These are phyloP conservation scores for Epirrhoe alternata DNA, from an alignment of 2,888 invertebrate species.

Conservation along the genomic window DNA sequence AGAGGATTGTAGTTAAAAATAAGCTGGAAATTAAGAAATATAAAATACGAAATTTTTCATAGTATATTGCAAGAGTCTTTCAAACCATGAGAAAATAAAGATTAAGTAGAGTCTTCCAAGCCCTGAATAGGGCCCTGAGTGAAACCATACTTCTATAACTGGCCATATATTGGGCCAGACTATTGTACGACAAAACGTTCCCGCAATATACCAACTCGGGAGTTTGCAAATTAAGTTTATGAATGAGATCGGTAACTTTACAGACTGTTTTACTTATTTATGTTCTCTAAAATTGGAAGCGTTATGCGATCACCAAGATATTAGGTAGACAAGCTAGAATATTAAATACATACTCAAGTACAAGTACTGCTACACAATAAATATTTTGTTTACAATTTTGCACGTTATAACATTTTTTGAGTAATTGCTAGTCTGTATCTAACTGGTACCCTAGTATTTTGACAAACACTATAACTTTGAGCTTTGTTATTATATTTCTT, in stretches of 20 bases:
- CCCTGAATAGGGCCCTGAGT: constrained; percentile 27
- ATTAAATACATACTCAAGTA: constrained; percentile 13
- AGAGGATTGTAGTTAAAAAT: too few species aligned
- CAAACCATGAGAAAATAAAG: too few species aligned
- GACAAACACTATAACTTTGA: too few species aligned
- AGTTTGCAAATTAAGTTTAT: constrained; percentile 38
- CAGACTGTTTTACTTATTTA: constrained; percentile 35
- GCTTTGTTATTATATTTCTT: too few species aligned
- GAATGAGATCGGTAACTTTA: constrained; percentile 34
- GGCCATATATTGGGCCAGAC: constrained; percentile 34
- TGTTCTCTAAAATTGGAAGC: constrained; percentile 29
- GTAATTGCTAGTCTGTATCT: too few species aligned
- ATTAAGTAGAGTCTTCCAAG: background rate
- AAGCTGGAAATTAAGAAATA: too few species aligned
- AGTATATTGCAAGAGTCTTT: too few species aligned
- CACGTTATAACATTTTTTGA: too few species aligned
- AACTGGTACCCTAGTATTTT: too few species aligned
- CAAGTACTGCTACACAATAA: too few species aligned
- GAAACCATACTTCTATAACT: constrained; percentile 16
- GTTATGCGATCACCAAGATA: constrained; percentile 18
- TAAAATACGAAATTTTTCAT: too few species aligned
- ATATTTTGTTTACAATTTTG: too few species aligned
- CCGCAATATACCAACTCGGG: constrained; percentile 24
- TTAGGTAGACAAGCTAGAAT: constrained; percentile 9
- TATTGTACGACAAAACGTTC: constrained; percentile 39